Conservation (phyloP, 2,797 vertebrate species). For the Characodon lateralis region DNA sequence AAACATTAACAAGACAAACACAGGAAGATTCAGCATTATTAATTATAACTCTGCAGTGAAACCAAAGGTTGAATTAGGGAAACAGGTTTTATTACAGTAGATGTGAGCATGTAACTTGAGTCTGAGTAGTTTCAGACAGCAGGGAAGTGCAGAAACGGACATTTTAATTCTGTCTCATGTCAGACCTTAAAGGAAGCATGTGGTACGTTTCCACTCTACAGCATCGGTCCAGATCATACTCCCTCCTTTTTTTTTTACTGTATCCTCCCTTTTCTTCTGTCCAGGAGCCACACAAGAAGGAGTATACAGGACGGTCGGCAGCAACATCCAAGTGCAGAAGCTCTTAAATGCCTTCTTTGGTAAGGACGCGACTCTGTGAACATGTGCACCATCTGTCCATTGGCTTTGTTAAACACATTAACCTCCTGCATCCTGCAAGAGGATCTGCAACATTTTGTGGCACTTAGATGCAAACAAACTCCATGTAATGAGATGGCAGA, state of each 20-base stretch:
- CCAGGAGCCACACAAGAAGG: slow-evolving; percentile 91
- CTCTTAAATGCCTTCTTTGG: slow-evolving; percentile 95
- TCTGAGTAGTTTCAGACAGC: slow-evolving; percentile 15
- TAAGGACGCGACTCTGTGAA: slow-evolving; percentile 76
- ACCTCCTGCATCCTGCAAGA: background rate
- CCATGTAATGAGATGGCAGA: background rate
- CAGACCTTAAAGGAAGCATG: slow-evolving; percentile 31
- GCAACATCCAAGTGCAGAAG: slow-evolving; percentile 98
- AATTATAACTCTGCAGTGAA: slow-evolving; percentile 5
- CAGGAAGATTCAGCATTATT: background rate
- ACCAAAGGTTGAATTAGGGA: background rate
- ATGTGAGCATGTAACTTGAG: slow-evolving; percentile 16
- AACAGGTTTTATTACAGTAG: slow-evolving; percentile 4
- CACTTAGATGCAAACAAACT: background rate
- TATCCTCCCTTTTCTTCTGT: slow-evolving; percentile 39
- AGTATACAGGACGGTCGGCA: slow-evolving; percentile 95
- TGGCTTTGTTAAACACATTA: slow-evolving; percentile 7
- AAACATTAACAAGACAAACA: background rate
- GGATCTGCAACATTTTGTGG: slow-evolving; percentile 8
- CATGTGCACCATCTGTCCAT: slow-evolving; percentile 25
- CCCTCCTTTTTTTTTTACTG: slow-evolving; percentile 7
- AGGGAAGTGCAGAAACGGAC: slow-evolving; percentile 34
- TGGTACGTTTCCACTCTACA: slow-evolving; percentile 67
- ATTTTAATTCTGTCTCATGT: slow-evolving; percentile 35
- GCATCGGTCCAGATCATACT: slow-evolving; percentile 35